A percentile compares a stretch with the other conserved stretches of the same genome.
These are phyloP conservation scores for Dorcus hopei DNA, from an alignment of 2,888 invertebrate genomes.

Conservation along the genomic window DNA sequence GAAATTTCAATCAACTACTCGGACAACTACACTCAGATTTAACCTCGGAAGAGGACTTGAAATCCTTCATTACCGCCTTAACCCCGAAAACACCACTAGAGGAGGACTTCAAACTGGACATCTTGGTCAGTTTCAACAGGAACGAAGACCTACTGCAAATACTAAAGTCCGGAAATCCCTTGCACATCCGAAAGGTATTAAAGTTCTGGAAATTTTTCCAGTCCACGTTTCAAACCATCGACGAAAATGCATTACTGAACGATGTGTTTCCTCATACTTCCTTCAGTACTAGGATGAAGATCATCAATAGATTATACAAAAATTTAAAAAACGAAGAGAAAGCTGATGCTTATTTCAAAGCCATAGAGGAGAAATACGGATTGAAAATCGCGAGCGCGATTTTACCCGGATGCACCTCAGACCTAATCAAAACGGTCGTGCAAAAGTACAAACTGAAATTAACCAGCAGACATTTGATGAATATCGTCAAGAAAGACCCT, in stretches of 20 bases:
- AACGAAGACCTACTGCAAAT: conserved; percentile 13
- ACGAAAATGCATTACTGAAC: conserved; percentile 5
- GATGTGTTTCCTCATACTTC: conserved; percentile 19
- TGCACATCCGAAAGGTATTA: conserved; percentile 16
- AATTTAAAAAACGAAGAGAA: conserved; percentile 9
- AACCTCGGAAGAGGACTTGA: not conserved
- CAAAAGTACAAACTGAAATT: conserved; percentile 9
- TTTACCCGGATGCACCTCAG: conserved; percentile 16
- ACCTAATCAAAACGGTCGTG: conserved; percentile 9
- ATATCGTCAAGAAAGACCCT: conserved; percentile 15
- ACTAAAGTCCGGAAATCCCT: conserved; percentile 12
- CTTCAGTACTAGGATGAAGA: conserved; percentile 10
- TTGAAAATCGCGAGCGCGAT: conserved; percentile 12
- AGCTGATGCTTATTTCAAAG: conserved; percentile 15
- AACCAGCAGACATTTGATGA: conserved; percentile 11
- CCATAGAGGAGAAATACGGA: conserved; percentile 18
- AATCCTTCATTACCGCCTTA: conserved; percentile 7
- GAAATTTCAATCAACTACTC: conserved; percentile 10
- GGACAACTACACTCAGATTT: not conserved
- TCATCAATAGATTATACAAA: conserved; percentile 14
- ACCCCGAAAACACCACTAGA: conserved; percentile 12
- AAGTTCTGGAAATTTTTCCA: conserved; percentile 6
- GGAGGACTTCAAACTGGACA: conserved; percentile 17
- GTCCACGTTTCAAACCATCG: conserved; percentile 5
- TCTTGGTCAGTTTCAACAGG: conserved; percentile 12